A percentile compares a stretch with the other conserved stretches of the same genome.
These are phyloP conservation scores for Deilephila elpenor DNA, from an alignment of 2,888 invertebrate species.

Conservation along the genomic window DNA sequence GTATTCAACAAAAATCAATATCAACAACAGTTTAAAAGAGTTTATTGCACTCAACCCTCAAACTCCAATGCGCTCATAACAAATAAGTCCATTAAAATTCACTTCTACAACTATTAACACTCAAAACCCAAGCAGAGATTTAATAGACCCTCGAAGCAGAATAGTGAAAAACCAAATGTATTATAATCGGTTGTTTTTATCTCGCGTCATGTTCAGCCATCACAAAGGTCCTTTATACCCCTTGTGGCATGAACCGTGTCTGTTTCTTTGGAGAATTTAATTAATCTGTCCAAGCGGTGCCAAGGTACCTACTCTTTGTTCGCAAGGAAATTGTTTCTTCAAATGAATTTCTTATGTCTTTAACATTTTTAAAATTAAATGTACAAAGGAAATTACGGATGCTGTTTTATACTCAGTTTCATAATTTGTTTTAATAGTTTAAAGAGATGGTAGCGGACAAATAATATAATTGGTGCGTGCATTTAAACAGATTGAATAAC, in stretches of 20 bases:
- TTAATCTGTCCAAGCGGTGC: conserved; percentile 39
- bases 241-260: conserved; percentile 29
- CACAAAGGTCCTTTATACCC: conserved; percentile 9
- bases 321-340: conserved; percentile 25
- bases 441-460: background rate
- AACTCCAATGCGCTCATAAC: too few species aligned
- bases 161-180: background rate
- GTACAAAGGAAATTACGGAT: conserved; percentile 3
- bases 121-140: too few species aligned
- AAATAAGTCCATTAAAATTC: too few species aligned
- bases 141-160: background rate
- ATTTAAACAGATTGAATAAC: background rate
- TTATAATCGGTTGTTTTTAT: conserved; percentile 1
- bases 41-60: too few species aligned
- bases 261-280: conserved; percentile 43
- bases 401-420: background rate
- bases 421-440: background rate
- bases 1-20: too few species aligned
- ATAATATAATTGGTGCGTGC: background rate
- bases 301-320: conserved; percentile 9
- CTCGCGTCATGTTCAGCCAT: conserved; percentile 16
- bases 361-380: conserved; percentile 13
- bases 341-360: conserved; percentile 15
- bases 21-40: too few species aligned
- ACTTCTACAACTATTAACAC: too few species aligned